Conservation (phyloP, 2,888 invertebrate species). For the Meteorus colon region DNA sequence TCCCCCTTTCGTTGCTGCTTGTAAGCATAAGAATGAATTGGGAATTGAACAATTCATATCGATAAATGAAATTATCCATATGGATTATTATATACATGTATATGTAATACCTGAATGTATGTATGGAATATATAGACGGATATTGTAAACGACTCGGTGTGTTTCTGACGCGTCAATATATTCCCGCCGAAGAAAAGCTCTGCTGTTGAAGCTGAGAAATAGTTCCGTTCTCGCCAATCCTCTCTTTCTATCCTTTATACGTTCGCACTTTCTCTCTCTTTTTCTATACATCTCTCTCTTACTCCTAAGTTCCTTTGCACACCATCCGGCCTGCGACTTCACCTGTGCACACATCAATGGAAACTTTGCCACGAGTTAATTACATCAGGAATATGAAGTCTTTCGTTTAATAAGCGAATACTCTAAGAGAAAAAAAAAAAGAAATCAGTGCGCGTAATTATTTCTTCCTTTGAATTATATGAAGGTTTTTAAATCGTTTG, state of each 20-base stretch:
- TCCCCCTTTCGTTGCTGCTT: too few relatives aligned
- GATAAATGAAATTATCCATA: neutral
- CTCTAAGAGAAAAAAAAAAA: neutral
- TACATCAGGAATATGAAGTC: neutral
- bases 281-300: conserved; percentile 27
- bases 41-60: neutral
- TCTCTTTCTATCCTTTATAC: conserved; percentile 31
- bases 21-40: neutral
- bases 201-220: conserved; percentile 73
- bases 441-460: neutral
- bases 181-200: conserved; percentile 71
- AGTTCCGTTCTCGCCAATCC: conserved; percentile 60
- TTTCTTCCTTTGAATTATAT: too few relatives aligned
- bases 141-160: conserved; percentile 66
- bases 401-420: neutral
- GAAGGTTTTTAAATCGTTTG: too few relatives aligned
- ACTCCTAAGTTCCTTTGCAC: conserved; percentile 20
- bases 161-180: conserved; percentile 70
- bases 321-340: conserved; percentile 28
- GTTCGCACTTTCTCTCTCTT: conserved; percentile 28
- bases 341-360: conserved; percentile 24
- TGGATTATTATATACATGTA: conserved; percentile 7
- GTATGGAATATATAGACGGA: conserved; percentile 43
- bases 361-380: neutral
- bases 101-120: neutral